Conservation (phyloP, 2,888 invertebrate species). For the Lymantria monacha region DNA sequence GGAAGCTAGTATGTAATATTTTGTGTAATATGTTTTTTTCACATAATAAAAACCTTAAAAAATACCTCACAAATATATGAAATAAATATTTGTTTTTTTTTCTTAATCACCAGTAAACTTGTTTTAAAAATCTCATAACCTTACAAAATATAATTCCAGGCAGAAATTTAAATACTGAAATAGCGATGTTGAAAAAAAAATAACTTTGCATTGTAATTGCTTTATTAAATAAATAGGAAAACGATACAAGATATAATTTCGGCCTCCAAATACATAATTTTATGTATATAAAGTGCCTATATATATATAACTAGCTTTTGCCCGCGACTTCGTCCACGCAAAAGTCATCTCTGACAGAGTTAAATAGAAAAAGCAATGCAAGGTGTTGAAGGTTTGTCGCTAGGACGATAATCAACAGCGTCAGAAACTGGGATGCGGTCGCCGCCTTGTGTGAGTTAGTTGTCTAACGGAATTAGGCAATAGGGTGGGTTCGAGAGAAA, state of each 20-base stretch:
- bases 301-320: not conserved
- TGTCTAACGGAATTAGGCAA: no score
- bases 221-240: not conserved
- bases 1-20: no score
- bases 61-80: not conserved
- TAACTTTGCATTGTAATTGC: not conserved
- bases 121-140: not conserved
- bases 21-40: not conserved
- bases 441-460: no score
- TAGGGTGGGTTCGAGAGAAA: no score
- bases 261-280: not conserved
- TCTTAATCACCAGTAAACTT: not conserved
- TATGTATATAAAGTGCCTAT: not conserved
- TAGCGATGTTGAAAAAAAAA: not conserved
- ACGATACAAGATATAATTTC: not conserved
- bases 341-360: no score
- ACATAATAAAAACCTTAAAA: not conserved
- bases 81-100: not conserved
- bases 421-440: no score
- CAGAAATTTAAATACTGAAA: not conserved
- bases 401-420: no score
- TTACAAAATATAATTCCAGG: not conserved
- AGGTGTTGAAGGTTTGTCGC: no score
- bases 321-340: no score
- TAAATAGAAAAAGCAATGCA: no score